Conservation (phyloP, 1,140 invertebrate genomes). For the Mizuhopecten yessoensis region DNA sequence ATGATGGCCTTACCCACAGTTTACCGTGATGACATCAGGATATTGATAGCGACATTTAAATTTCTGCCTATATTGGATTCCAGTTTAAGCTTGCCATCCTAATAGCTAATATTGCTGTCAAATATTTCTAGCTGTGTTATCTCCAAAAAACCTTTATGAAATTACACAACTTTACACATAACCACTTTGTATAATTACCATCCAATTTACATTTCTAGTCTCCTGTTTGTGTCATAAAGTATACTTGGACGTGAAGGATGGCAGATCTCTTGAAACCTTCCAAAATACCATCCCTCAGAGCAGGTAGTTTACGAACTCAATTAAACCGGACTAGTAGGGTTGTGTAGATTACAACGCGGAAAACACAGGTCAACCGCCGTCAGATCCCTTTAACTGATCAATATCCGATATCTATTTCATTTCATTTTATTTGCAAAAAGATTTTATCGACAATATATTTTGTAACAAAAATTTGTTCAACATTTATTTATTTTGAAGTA, state of each 20-base stretch:
- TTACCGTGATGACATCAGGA: conserved; percentile 51
- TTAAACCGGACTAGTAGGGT: background rate
- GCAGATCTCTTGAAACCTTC: background rate
- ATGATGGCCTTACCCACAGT: conserved; percentile 44
- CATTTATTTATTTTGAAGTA: too few relatives aligned
- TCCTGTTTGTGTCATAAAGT: background rate
- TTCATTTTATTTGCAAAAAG: background rate
- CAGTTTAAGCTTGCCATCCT: conserved; percentile 44
- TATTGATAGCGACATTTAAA: conserved; percentile 54
- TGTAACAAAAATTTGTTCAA: too few relatives aligned
- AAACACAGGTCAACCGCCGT: background rate
- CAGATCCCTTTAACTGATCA: background rate
- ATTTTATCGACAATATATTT: too few relatives aligned
- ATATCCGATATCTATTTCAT: background rate
- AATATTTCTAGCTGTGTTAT: conserved; percentile 7
- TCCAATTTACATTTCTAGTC: background rate
- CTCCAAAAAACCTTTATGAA: conserved; percentile 34
- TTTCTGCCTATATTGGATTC: conserved; percentile 55
- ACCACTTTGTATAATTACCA: background rate
- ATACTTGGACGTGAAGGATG: background rate
- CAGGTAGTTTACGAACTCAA: background rate
- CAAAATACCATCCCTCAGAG: background rate
- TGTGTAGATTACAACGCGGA: background rate
- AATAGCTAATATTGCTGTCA: background rate
- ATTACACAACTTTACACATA: conserved; percentile 1